Conservation (phyloP, 64 coral and sea anemone species). For the Montipora capricornis region DNA sequence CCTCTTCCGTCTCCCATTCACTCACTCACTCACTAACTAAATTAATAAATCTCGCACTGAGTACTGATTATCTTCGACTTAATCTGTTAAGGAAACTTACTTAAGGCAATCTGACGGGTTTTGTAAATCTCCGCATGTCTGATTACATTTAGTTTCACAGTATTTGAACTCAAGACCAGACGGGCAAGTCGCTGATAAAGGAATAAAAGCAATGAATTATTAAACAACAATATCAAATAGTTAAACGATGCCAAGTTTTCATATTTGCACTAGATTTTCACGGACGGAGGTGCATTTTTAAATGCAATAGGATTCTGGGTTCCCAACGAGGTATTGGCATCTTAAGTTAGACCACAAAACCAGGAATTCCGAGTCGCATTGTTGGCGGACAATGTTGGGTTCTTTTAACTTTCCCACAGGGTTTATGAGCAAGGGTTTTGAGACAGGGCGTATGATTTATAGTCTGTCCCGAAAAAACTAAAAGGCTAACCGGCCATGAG, state of each 20-base stretch:
- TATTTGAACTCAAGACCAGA: not conserved
- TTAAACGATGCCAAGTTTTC: not conserved
- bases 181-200: not conserved
- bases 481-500: no score
- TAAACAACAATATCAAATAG: not conserved
- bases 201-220: not conserved
- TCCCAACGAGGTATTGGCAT: no score
- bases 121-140: slow-evolving; percentile 15
- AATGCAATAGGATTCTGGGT: no score
- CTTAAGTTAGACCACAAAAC: not conserved
- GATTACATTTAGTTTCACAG: not conserved
- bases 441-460: no score
- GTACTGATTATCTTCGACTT: not conserved
- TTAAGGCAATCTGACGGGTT: not conserved
- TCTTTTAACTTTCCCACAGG: no score
- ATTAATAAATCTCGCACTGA: no score
- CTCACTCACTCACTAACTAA: no score
- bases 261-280: no score
- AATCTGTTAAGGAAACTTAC: not conserved
- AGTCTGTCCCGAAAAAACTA: no score
- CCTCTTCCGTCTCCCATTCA: no score
- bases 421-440: no score
- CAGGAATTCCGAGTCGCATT: not conserved
- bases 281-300: no score
- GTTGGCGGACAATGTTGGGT: not conserved